phyloP scores from a whole-genome alignment of 2,797 vertebrate genomes.

The Cygnus olor region DNA sequence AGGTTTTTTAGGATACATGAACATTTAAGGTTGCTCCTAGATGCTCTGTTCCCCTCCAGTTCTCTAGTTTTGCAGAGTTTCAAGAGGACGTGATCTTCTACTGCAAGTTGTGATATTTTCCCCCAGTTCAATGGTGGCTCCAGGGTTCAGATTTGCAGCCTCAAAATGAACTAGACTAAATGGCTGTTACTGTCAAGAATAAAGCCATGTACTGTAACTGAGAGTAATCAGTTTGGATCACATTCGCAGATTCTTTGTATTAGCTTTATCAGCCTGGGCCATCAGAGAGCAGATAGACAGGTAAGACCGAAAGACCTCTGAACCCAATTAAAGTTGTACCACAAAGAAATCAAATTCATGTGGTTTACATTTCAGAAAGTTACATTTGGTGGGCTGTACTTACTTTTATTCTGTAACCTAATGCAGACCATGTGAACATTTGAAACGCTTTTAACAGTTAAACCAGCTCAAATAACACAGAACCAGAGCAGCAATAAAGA shows the following conservation, averaged over 20 bases:
- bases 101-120: background rate
- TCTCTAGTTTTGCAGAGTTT: background rate
- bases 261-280: slow-evolving; percentile 80
- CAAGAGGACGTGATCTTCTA: background rate
- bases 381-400: slow-evolving; percentile 84
- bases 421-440: slow-evolving; percentile 87
- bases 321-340: slow-evolving; percentile 85
- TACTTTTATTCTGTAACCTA: slow-evolving; percentile 87
- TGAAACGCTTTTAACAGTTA: slow-evolving; percentile 86
- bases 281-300: slow-evolving; percentile 81
- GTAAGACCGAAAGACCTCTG: slow-evolving; percentile 82
- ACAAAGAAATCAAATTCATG: slow-evolving; percentile 86
- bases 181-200: slow-evolving; percentile 20
- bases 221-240: slow-evolving; percentile 54
- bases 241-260: slow-evolving; percentile 75
- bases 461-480: slow-evolving; percentile 86
- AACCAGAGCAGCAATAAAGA: slow-evolving; percentile 86
- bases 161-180: background rate
- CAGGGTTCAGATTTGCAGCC: background rate
- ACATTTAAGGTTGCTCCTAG: background rate
- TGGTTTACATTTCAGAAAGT: slow-evolving; percentile 86
- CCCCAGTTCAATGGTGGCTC: background rate
- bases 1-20: background rate
- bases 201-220: slow-evolving; percentile 54
- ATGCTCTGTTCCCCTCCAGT: background rate